Evolutionary conservation across 1,140 invertebrate genomes (phyloP).

Genomic region (Pseudobourletiella spinata): DNA sequence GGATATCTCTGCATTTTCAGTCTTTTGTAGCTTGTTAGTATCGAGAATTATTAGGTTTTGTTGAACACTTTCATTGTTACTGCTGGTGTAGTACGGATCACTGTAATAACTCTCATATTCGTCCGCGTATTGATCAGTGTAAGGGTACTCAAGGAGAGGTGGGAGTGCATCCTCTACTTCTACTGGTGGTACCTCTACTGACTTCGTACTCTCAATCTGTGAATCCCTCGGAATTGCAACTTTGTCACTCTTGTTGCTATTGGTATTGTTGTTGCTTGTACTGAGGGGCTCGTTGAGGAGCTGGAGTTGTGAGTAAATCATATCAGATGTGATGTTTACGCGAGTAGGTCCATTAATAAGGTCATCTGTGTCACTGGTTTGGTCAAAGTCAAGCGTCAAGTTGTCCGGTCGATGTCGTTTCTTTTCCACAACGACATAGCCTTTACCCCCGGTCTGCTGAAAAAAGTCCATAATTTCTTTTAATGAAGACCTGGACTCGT

Average conservation of each 20-base stretch:
- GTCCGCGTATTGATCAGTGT: too few relatives aligned
- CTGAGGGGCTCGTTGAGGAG: not conserved
- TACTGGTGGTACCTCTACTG: not conserved
- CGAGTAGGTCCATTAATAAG: conserved; percentile 12
- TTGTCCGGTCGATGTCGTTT: conserved; percentile 16
- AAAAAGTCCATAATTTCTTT: conserved; percentile 31
- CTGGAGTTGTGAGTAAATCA: not conserved
- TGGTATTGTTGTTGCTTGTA: not conserved
- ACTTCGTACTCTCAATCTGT: too few relatives aligned
- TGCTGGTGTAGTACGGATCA: too few relatives aligned
- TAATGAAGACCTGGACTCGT: conserved; percentile 12
- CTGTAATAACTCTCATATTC: too few relatives aligned
- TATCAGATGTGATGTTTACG: conserved; percentile 27
- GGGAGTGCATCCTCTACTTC: not conserved
- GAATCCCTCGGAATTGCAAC: not conserved
- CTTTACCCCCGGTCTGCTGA: conserved; percentile 26
- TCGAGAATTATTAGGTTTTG: too few relatives aligned
- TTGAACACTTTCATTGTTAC: too few relatives aligned
- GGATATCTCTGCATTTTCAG: too few relatives aligned
- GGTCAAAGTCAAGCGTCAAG: conserved; percentile 16
- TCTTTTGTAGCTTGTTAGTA: too few relatives aligned
- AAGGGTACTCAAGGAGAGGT: too few relatives aligned
- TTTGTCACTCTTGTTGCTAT: not conserved
- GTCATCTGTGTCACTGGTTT: conserved; percentile 2
- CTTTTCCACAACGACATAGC: conserved; percentile 28